phyloP scores from a whole-genome alignment of 1,140 invertebrate genomes.

The Rhyacophila brunnea region DNA sequence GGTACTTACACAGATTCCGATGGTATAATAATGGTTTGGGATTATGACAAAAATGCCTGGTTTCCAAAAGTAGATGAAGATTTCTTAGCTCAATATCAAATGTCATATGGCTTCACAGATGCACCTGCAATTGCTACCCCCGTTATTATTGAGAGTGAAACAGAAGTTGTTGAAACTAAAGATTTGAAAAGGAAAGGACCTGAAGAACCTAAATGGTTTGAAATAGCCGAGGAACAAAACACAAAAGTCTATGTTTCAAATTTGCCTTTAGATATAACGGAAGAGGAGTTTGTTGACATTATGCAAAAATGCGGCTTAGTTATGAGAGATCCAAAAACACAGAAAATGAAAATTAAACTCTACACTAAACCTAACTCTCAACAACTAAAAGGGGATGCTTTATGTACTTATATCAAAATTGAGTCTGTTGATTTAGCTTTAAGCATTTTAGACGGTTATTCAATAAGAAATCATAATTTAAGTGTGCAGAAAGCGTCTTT shows the following conservation, averaged over 20 bases:
- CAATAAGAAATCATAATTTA: conserved; percentile 74
- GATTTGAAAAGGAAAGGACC: conserved; percentile 45
- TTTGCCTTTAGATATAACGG: conserved; percentile 84
- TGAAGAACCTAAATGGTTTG: conserved; percentile 80
- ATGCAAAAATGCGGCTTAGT: conserved; percentile 97
- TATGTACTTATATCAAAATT: conserved; percentile 96
- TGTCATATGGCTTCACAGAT: conserved; percentile 87
- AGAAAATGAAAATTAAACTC: conserved; percentile 91
- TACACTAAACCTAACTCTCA: conserved; percentile 84
- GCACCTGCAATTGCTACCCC: conserved; percentile 44
- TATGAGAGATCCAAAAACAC: conserved; percentile 78
- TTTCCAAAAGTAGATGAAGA: conserved; percentile 97
- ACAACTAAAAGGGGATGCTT: conserved; percentile 90
- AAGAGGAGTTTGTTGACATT: conserved; percentile 85
- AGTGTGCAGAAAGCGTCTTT: conserved; percentile 93
- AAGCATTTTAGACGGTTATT: conserved; percentile 87
- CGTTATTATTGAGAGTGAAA: conserved; percentile 40
- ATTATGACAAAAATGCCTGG: conserved; percentile 87
- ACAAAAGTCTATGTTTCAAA: conserved; percentile 97
- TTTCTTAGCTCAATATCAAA: conserved; percentile 93
- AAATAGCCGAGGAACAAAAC: conserved; percentile 87
- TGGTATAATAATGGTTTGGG: conserved; percentile 90
- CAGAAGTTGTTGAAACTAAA: conserved; percentile 20
- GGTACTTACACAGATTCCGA: conserved; percentile 86
- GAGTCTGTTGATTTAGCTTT: conserved; percentile 94